Evolutionary conservation across 2,888 invertebrate genomes (phyloP).

Genomic region (Stenolophus ochropezus): DNA sequence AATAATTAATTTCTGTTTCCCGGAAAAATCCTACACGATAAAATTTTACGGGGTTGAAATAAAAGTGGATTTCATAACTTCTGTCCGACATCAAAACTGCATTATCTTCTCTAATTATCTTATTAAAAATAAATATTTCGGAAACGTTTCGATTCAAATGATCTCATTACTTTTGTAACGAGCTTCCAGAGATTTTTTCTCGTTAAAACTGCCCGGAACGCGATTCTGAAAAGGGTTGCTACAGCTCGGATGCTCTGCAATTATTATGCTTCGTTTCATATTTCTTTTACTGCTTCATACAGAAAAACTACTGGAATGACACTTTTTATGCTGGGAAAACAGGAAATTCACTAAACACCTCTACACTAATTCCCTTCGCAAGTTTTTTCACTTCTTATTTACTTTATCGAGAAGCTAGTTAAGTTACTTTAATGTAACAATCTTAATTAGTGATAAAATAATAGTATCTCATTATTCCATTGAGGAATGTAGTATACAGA

Average conservation of each 20-base stretch:
- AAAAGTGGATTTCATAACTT: conserved; percentile 5
- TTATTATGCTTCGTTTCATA: background rate
- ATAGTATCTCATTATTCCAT: no score
- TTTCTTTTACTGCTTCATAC: background rate
- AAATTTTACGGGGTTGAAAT: background rate
- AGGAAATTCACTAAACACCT: no score
- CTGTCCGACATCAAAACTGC: conserved; percentile 9
- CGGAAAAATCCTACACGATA: background rate
- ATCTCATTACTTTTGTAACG: conserved; percentile 37
- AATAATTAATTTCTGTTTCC: background rate
- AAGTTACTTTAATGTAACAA: no score
- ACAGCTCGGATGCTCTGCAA: background rate
- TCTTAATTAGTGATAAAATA: no score
- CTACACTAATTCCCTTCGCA: no score
- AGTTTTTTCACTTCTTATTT: no score
- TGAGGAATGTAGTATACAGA: no score
- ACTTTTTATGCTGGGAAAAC: no score
- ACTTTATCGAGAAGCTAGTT: no score
- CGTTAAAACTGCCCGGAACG: conserved; percentile 21
- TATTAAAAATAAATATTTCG: conserved; percentile 44
- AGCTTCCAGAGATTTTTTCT: conserved; percentile 21
- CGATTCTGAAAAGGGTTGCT: background rate
- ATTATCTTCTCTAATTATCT: conserved; percentile 38
- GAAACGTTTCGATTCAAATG: conserved; percentile 39
- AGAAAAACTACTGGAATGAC: background rate